These are phyloP conservation scores for Spodoptera picta DNA, from an alignment of 2,888 invertebrate genomes.

Conservation along the genomic window DNA sequence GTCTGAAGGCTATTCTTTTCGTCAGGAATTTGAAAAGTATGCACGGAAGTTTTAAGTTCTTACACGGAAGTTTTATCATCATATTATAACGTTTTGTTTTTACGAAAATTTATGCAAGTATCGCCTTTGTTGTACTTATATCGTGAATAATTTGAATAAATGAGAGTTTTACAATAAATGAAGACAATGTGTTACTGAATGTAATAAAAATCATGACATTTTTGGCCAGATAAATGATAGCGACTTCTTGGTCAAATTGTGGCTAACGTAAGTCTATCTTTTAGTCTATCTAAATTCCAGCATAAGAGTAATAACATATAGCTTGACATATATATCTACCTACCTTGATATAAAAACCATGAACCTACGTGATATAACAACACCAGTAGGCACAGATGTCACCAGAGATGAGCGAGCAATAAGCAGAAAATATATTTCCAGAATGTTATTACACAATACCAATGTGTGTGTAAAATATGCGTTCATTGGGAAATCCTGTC, in stretches of 20 bases:
- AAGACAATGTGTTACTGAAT: neutral
- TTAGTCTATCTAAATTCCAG: too few relatives aligned
- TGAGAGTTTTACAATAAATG: neutral
- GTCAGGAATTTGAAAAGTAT: conserved; percentile 18
- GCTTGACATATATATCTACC: too few relatives aligned
- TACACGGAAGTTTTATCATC: conserved; percentile 14
- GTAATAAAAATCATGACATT: too few relatives aligned
- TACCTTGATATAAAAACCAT: too few relatives aligned
- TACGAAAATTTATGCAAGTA: conserved; percentile 16
- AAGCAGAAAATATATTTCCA: conserved; percentile 12
- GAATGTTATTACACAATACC: conserved; percentile 16
- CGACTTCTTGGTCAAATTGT: too few relatives aligned
- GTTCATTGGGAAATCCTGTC: conserved; percentile 46
- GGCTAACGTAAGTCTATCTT: too few relatives aligned
- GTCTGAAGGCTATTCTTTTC: conserved; percentile 6
- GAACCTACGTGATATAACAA: too few relatives aligned
- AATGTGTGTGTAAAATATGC: conserved; percentile 35
- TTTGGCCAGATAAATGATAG: too few relatives aligned
- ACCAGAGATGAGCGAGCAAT: neutral
- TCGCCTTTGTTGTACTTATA: conserved; percentile 12
- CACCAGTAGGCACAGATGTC: conserved; percentile 8
- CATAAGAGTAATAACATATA: too few relatives aligned
- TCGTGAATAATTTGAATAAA: conserved; percentile 2
- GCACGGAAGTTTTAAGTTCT: conserved; percentile 2
- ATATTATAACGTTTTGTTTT: conserved; percentile 17